Evolutionary conservation across 2,797 vertebrate species (phyloP).

Genomic region (Lacerta agilis): DNA sequence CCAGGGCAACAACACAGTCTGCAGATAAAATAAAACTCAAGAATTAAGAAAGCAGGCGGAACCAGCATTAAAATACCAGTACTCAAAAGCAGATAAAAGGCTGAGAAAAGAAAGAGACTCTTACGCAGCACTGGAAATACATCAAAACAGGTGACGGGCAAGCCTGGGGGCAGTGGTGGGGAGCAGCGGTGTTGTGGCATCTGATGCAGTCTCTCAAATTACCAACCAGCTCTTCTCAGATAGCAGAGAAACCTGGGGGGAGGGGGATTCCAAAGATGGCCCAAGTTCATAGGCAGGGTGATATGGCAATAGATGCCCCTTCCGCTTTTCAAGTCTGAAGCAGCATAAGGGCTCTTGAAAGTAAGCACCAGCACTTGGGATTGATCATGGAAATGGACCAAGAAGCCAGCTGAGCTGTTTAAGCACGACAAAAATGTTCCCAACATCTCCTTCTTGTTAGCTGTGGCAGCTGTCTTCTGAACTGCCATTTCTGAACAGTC

Average conservation of each 20-base stretch:
- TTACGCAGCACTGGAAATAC: background rate
- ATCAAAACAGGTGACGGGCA: background rate
- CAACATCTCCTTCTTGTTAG: too few relatives aligned
- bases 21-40: background rate
- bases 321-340: background rate
- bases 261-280: background rate
- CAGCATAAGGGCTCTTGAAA: background rate
- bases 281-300: background rate
- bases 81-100: background rate
- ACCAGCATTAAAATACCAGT: background rate
- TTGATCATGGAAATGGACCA: background rate
- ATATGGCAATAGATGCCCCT: background rate
- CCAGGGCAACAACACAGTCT: background rate
- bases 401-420: background rate
- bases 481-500: too few relatives aligned
- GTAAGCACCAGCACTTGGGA: background rate
- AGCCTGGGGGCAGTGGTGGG: background rate
- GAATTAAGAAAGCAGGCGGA: too few relatives aligned
- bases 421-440: background rate
- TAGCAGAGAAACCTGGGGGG: background rate
- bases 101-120: background rate
- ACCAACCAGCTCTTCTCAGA: background rate
- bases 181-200: background rate
- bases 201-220: background rate
- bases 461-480: background rate